Evolutionary conservation across 1,140 invertebrate genomes (phyloP).

Genomic region (Micrasema minimum): DNA sequence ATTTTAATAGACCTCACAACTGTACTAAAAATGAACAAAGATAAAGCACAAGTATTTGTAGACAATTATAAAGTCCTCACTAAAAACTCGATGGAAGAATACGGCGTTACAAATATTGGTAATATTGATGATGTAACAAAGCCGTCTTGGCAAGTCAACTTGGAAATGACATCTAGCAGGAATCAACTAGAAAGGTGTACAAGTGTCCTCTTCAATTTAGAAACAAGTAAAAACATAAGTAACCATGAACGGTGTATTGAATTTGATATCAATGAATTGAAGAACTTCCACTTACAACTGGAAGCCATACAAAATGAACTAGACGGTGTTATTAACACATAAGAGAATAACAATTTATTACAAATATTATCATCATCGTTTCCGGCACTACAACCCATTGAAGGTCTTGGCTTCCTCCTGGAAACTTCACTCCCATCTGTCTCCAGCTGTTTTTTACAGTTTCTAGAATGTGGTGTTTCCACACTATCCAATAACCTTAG

Average conservation of each 20-base stretch:
- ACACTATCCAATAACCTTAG: no score
- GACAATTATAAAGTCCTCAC: slow-evolving; percentile 39
- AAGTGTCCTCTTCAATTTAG: slow-evolving; percentile 40
- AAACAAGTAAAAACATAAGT: slow-evolving; percentile 34
- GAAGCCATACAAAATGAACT: slow-evolving; percentile 40
- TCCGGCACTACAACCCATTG: no score
- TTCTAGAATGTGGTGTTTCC: no score
- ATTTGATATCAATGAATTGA: slow-evolving; percentile 30
- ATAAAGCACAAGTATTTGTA: slow-evolving; percentile 46
- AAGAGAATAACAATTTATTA: neutral
- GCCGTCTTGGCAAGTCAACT: slow-evolving; percentile 42
- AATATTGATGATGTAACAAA: slow-evolving; percentile 43
- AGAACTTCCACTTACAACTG: slow-evolving; percentile 36
- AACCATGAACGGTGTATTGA: slow-evolving; percentile 13
- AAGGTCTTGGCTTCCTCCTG: no score
- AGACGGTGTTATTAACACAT: slow-evolving; percentile 24
- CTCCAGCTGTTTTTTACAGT: no score
- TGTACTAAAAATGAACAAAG: slow-evolving; percentile 41
- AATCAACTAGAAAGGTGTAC: slow-evolving; percentile 46
- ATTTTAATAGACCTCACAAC: slow-evolving; percentile 41
- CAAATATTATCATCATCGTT: neutral
- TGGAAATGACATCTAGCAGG: slow-evolving; percentile 43
- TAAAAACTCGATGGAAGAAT: slow-evolving; percentile 42
- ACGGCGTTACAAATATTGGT: slow-evolving; percentile 40
- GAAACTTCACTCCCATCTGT: no score